phyloP scores from a whole-genome alignment of 2,797 vertebrate species.

The Benthosema pterotum region DNA sequence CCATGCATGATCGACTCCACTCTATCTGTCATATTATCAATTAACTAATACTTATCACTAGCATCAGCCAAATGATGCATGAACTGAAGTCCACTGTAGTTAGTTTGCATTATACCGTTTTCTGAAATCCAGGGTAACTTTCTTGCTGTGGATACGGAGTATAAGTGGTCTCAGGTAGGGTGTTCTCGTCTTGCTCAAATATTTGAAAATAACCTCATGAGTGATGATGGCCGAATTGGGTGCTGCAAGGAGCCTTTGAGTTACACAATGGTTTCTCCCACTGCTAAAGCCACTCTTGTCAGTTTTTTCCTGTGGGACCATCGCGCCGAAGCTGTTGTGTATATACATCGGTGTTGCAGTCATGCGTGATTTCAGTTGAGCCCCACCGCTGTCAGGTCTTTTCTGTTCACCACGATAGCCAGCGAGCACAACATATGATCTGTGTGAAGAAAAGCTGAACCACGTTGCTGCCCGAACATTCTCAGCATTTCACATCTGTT shows the following conservation, averaged over 20 bases:
- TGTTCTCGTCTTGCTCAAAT: no score
- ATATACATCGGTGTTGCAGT: slow-evolving; percentile 28
- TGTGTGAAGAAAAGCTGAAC: slow-evolving; percentile 40
- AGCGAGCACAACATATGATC: slow-evolving; percentile 57
- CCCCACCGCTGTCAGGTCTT: slow-evolving; percentile 18
- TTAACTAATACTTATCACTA: background rate
- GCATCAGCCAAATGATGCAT: background rate
- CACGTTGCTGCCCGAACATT: slow-evolving; percentile 13
- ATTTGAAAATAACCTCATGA: no score
- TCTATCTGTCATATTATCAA: slow-evolving; percentile 15
- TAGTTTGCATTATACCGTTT: no score
- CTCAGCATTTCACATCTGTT: slow-evolving; percentile 50
- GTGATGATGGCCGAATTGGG: no score
- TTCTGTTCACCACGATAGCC: slow-evolving; percentile 27
- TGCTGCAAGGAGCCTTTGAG: no score
- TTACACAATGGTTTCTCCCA: no score
- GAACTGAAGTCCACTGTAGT: background rate
- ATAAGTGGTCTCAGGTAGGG: no score
- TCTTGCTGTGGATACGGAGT: no score
- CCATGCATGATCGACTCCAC: slow-evolving; percentile 50
- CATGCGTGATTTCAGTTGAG: slow-evolving; percentile 24
- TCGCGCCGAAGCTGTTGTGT: slow-evolving; percentile 20
- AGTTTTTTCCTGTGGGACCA: slow-evolving; percentile 11
- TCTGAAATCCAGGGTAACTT: no score
- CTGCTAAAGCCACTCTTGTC: no score